Base-by-base conservation (phyloP, 2,113 vertebrate genomes). In the Chionodraco myersi region DNA sequence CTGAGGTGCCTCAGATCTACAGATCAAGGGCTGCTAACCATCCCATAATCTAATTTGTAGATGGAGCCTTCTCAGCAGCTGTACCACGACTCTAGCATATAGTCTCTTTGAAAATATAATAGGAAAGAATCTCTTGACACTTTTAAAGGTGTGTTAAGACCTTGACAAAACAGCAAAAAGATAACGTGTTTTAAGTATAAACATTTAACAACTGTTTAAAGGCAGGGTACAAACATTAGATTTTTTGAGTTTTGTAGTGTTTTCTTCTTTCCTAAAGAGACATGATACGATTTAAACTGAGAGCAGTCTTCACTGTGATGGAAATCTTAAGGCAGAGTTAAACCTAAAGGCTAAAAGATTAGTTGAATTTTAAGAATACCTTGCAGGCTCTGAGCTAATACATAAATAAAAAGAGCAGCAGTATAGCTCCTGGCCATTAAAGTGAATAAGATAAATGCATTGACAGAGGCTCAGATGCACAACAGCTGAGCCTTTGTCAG, bases 341-440 rank as follows among this genome's bases (percentile, higher is more conserved):
- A 67, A 57, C 16, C 16, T 54, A 13, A 15, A 45, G 57, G 79
- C 54, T 48, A 23, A 62, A 67, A 53, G 52, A 63, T 23, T 18
- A 62, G 60, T 16, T 63, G 77, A 56, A 60, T 82, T 71, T 67
- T 41, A 41, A 48, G 6, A 52, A 10, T 5, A 54, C 34, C 51
- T 63, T 0, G 45, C 23, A 66, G 69, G 36, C 48, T 51, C 56
- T 59, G 26, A 60, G 6, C 8, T 11, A 51, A 60, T 11, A 51
- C 63, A 54, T 56, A 79, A 79, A 79, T 41, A 48, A n/a, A 72
- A 57, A 73, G 2, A 30, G 15, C 57, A 56, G 48, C 49, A 63
- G 36, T 6, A 16, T 72, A 18, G 12, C 78, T 76, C 3, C 72
- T 45, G 60, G 69, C 59, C 30, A 66, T 71, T 21, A 72, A 45